Evolutionary conservation across 2,888 invertebrate species (phyloP), one percentile per base, ranked within the genome.

Genomic region (Onthophagus sagittarius): DNA sequence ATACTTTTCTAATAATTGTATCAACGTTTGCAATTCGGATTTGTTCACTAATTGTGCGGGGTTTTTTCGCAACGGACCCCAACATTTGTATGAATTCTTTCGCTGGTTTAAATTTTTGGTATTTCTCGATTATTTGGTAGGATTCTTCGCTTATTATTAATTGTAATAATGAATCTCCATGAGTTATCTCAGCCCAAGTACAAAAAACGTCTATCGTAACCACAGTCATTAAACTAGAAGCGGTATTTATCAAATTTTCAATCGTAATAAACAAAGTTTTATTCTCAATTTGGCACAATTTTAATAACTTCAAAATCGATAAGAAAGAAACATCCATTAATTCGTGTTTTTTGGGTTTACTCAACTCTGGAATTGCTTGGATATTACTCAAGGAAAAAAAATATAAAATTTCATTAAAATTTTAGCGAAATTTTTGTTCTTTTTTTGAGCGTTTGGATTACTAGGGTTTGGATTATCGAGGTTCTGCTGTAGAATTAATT

Each of bases 131-230:
- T 15, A 83, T 78, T 14, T 75, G 31, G 75, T 83, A 85, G 0
- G 84, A 83, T 76, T 80, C 79, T 53, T 78, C 79, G 7, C 82
- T 79, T 23, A 85, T 77, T 15, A 79, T 62, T n/a, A 75, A 76
- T 77, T 85, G 85, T 6, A 85, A 77, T 7, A 76, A 69, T 76
- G 81, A 77, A 32, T 79, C 79, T 13, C 80, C 79, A 69, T 79
- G 75, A 15, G 81, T 72, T 70, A 84, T 84, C 80, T 85, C 84
- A 14, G 83, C 83, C 85, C 85, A 85, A 67, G 77, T 72, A 76
- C 82, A 82, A 75, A 78, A 85, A 2, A 84, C 81, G 76, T 83
- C 77, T 11, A 85, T 64, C 11, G 85, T 82, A 33, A 85, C 79
- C 70, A 78, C 79, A 73, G 79, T 79, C 70, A 82, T 74, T 53